Evolutionary conservation across 2,888 invertebrate species (phyloP), one percentile per base, ranked within the genome.

Genomic region (Drosophila kuntzei): DNA sequence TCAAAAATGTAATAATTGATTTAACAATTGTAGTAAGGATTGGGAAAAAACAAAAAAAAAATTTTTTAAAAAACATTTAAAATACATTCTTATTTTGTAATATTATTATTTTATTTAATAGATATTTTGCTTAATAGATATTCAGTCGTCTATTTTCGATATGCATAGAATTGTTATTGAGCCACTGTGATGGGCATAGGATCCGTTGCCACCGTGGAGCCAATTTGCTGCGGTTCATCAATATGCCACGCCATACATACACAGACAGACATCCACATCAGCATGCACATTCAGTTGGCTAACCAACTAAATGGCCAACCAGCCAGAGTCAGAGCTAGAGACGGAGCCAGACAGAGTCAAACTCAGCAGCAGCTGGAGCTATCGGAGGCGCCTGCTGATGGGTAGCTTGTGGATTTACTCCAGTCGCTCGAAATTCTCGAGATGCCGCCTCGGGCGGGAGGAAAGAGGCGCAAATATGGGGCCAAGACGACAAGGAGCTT

Each of bases 161-260:
- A 20, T 9, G 6, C 1, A 14, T 9, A n/a, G 7, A 25, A 12
- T n/a, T 12, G 27, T 11, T 41, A 8, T 59, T 14, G 36, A n/a
- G 6, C 70, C 89, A 87, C 63, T 62, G 81, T 89, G 53, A 22
- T 70, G 65, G 50, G 60, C 67, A 67, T 46, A 41, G 53, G 46
- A 44, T 46, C 32, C 43, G 58, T 32, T 83, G 68, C 66, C 70
- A 71, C 75, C 61, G 86, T 73, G 74, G 49, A 88, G 86, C 81
- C 88, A 88, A 88, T 89, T 88, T 81, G 81, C 77, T 83, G 89
- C 57, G 88, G 89, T 86, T 90, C 88, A 89, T 88, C 89, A 90
- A 86, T 88, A 87, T 88, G 88, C 86, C 76, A 81, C 65, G 68
- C 85, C 79, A 82, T 54, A 72, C 73, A 78, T 65, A 78, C 68